phyloP scores from a whole-genome alignment of 2,888 invertebrate species.

The Spisula solida region DNA sequence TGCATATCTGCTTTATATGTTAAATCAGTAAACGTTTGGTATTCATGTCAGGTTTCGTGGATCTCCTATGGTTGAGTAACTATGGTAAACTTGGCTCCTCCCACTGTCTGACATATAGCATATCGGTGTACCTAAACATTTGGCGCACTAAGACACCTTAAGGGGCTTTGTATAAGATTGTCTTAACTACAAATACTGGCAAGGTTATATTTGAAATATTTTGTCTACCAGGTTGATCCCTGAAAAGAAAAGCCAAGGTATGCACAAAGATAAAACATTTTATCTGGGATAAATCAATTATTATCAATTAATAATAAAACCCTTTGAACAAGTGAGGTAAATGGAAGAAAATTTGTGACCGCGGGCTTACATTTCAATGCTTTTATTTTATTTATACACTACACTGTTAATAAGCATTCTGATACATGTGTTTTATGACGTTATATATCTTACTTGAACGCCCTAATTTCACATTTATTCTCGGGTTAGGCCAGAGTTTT shows the following conservation, averaged over 20 bases:
- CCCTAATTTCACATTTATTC: too few species aligned
- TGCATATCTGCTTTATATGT: background rate
- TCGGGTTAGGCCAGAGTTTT: too few species aligned
- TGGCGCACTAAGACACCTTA: slow-evolving; percentile 2
- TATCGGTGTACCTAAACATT: slow-evolving; percentile 26
- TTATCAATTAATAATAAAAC: slow-evolving; percentile 2
- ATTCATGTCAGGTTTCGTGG: slow-evolving; percentile 1
- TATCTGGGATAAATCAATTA: background rate
- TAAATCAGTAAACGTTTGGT: slow-evolving; percentile 2
- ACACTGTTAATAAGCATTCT: too few species aligned
- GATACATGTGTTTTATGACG: too few species aligned
- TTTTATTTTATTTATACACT: too few species aligned
- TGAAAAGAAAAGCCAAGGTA: background rate
- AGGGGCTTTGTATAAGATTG: background rate
- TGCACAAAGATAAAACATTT: background rate
- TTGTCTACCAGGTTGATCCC: background rate
- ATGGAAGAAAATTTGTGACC: too few species aligned
- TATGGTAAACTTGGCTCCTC: slow-evolving; percentile 56
- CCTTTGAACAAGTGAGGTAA: background rate
- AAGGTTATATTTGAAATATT: background rate
- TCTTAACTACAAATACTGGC: background rate
- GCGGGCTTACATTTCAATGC: too few species aligned
- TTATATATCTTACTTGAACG: too few species aligned
- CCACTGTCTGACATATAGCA: slow-evolving; percentile 60
- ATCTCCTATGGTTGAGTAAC: slow-evolving; percentile 38